phyloP scores from a whole-genome alignment of 2,888 invertebrate genomes.

The Drosophila subquinaria region DNA sequence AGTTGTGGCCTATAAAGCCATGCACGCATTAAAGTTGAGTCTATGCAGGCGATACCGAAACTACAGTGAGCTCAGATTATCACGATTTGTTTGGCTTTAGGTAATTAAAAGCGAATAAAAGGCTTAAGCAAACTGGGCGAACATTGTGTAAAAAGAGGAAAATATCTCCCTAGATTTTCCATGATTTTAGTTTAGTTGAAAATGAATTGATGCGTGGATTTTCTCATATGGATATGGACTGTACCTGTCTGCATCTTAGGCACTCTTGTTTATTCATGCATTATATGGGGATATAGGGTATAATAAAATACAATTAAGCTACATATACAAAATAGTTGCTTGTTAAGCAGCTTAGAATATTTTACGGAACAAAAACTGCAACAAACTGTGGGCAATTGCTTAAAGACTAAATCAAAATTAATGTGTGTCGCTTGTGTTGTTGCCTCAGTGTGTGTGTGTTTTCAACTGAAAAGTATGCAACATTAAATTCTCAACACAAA shows the following conservation, averaged over 20 bases:
- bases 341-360: constrained; percentile 11
- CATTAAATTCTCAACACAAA: constrained; percentile 40
- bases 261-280: background rate
- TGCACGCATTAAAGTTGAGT: constrained; percentile 14
- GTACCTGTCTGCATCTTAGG: background rate
- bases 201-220: background rate
- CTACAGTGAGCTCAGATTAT: constrained; percentile 13
- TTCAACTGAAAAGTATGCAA: constrained; percentile 55
- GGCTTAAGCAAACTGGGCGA: background rate
- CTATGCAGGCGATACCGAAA: constrained; percentile 13
- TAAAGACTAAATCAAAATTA: constrained; percentile 47
- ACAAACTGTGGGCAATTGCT: constrained; percentile 49
- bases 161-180: background rate
- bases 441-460: background rate
- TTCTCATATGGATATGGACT: background rate
- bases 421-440: constrained; percentile 43
- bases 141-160: background rate
- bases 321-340: constrained; percentile 2
- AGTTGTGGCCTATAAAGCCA: constrained; percentile 17
- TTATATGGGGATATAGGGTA: background rate
- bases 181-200: background rate
- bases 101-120: background rate
- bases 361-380: constrained; percentile 24
- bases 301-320: constrained; percentile 29
- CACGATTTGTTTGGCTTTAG: constrained; percentile 12